A percentile compares a stretch with the other conserved stretches of the same genome.
Evolutionary conservation across 2,797 vertebrate genomes (phyloP).

Genomic region (Leptodactylus fallax): DNA sequence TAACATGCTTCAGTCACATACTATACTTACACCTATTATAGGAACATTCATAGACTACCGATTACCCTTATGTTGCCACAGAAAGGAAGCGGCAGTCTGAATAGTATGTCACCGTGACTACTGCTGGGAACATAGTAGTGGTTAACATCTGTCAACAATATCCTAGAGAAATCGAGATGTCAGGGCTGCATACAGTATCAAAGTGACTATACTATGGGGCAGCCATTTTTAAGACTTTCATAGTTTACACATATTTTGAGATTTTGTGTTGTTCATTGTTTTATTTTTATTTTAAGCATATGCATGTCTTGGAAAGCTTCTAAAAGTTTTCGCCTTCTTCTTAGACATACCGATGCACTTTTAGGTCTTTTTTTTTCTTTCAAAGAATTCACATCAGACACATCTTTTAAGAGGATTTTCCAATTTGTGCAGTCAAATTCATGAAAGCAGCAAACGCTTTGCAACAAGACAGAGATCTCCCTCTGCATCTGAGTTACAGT

Average conservation of each 20-base stretch:
- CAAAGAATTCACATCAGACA: slow-evolving; percentile 52
- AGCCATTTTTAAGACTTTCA: too few species aligned
- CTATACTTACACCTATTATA: too few species aligned
- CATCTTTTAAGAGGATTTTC: slow-evolving; percentile 54
- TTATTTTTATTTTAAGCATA: slow-evolving; percentile 10
- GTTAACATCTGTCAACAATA: too few species aligned
- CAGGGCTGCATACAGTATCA: too few species aligned
- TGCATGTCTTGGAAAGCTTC: background rate
- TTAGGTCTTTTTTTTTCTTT: slow-evolving; percentile 25
- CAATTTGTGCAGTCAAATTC: slow-evolving; percentile 56
- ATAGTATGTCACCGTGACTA: too few species aligned
- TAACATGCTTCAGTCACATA: too few species aligned
- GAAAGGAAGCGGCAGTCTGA: background rate
- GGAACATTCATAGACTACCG: too few species aligned
- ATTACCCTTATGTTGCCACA: background rate
- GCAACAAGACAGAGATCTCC: slow-evolving; percentile 55
- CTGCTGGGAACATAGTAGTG: too few species aligned
- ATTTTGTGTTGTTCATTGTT: background rate
- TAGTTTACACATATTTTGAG: background rate
- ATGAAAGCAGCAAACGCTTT: slow-evolving; percentile 48
- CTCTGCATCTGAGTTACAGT: slow-evolving; percentile 56
- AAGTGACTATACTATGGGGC: too few species aligned
- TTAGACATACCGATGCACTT: slow-evolving; percentile 38
- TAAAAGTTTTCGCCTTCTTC: slow-evolving; percentile 22
- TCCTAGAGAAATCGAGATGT: too few species aligned